Evolutionary conservation across 1,140 invertebrate genomes (phyloP), one percentile per base, ranked within the genome.

Genomic region (Dufourea novaeangliae): DNA sequence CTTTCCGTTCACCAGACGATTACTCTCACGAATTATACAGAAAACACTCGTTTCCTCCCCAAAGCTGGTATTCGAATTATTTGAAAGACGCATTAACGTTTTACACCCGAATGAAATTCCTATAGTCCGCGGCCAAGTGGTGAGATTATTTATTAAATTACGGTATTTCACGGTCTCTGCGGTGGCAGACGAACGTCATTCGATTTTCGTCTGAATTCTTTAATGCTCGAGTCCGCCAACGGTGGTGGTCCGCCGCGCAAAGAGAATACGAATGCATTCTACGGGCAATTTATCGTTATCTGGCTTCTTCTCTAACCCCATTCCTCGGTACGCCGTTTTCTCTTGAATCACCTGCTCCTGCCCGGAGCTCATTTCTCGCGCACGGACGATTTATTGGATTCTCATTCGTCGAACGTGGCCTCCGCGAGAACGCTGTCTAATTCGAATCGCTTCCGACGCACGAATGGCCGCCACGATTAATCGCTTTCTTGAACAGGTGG

Each of bases 401-500:
- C 72, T 84, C 82, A 84, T 84, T 77, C 68, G 72, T 50, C 63
- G 78, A 77, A 63, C 83, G 74, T 84, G 57, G 59, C 63, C 62
- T 67, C 52, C 72, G 50, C 77, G 67, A 83, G 82, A 76, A 73
- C 59, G 67, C 50, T 73, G 71, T 76, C 76, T 83, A 83, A 84
- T 84, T 84, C 80, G 80, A 84, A 83, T 84, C 81, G 80, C 63
- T 80, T 70, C 46, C 71, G 66, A 84, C 59, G 77, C 61, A 79
- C 82, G 71, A 76, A 76, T 71, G 77, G 52, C 25, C 56, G 54
- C 46, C 54, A 59, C 52, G 81, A 84, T 84, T 80, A 83, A 84
- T 84, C 81, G 81, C 71, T 83, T 84, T 83, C 81, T 67, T 70
- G 76, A 84, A 84, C 82, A 78, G 74, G 73, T 82, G 73, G 74